These are phyloP conservation scores for Tenualosa ilisha DNA, from an alignment of 2,797 vertebrate species.

Conservation along the genomic window DNA sequence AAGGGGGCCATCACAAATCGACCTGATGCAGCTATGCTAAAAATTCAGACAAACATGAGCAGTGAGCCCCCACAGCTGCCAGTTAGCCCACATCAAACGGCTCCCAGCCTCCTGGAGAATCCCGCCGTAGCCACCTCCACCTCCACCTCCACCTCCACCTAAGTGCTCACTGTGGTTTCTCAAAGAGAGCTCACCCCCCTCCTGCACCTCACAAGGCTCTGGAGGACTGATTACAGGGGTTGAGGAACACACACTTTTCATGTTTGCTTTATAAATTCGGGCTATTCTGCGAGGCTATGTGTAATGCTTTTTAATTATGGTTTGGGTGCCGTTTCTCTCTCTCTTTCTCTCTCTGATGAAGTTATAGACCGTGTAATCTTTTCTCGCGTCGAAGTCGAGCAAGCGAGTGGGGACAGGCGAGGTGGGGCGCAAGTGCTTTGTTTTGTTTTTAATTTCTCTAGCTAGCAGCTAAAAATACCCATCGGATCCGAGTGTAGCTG, in stretches of 20 bases:
- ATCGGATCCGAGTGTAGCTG: not conserved
- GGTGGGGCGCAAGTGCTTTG: conserved; percentile 16
- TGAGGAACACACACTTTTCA: conserved; percentile 46
- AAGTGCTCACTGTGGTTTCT: conserved; percentile 65
- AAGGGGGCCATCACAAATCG: conserved; percentile 49
- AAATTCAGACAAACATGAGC: conserved; percentile 55
- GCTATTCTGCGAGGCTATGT: conserved; percentile 59
- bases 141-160: conserved; percentile 57
- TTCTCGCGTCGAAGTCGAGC: not conserved
- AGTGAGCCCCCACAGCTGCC: conserved; percentile 48
- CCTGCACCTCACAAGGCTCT: conserved; percentile 66
- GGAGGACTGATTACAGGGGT: conserved; percentile 74
- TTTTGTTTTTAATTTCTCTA: conserved; percentile 25
- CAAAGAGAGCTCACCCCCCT: conserved; percentile 60
- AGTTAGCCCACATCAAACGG: conserved; percentile 62
- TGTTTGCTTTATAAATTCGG: conserved; percentile 66
- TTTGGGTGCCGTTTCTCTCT: not conserved
- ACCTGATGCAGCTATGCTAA: conserved; percentile 50
- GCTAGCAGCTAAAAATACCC: conserved; percentile 5
- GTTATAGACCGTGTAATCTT: not conserved
- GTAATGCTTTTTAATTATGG: conserved; percentile 58
- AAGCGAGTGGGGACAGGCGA: not conserved
- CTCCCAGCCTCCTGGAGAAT: conserved; percentile 59
- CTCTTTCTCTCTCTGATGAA: conserved; percentile 10
- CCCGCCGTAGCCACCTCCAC: conserved; percentile 56